Evolutionary conservation across 2,888 invertebrate species (phyloP), one percentile per base, ranked within the genome.

Genomic region (Fragum whitleyi): DNA sequence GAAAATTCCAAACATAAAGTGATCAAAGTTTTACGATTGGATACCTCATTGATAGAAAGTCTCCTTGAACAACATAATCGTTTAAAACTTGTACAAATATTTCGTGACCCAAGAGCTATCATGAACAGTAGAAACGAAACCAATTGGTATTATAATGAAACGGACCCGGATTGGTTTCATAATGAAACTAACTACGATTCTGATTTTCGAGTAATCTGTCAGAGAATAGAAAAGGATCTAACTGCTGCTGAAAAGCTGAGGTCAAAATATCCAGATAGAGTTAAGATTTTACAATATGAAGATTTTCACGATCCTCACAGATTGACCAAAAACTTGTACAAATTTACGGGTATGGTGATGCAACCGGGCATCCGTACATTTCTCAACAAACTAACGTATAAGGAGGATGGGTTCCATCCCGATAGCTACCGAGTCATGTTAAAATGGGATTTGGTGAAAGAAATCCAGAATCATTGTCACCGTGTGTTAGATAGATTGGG

Each of bases 211-310:
- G 16, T 62, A 21, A 9, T 62, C 6, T 73, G 73, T 59, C 0
- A n/a, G 6, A 32, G 77, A 26, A 71, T 77, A 19, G 36, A 26
- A 23, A 53, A 55, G 29, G 77, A 77, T 21, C 36, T 77, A 7
- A 55, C 70, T 39, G 23, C 32, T 23, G 65, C 39, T 1, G 36
- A 71, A 53, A 36, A 2, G n/a, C 57, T 77, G 16, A 47, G 11
- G 42, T 21, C 36, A 21, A 28, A 26, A 21, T 77, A 21, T 29
- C 71, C 62, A 28, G n/a, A 71, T 16, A 61, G 77, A 51, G 69
- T 77, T 11, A 65, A 51, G 26, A 55, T 71, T 19, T 16, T 77
- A 0, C 77, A 77, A 21, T 77, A 77, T 26, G 77, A 77, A 39
- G 77, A 77, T 42, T 77, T 77, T 51, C 21, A 59, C 5, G 62